Conservation (phyloP, 2,797 vertebrate genomes). For the Neopelma chrysocephalum region DNA sequence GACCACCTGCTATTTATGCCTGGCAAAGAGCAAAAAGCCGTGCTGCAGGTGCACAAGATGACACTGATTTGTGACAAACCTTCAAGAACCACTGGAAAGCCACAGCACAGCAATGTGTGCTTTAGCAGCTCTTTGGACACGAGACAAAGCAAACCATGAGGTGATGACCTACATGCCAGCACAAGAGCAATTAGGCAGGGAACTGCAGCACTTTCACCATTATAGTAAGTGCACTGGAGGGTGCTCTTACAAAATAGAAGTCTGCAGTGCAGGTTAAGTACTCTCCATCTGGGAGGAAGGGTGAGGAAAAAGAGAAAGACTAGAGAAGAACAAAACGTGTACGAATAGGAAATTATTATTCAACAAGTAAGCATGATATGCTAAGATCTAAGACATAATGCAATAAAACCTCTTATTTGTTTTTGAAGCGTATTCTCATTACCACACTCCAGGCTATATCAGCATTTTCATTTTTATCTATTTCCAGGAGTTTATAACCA, state of each 20-base stretch:
- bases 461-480: conserved; percentile 68
- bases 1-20: conserved; percentile 31
- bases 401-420: conserved; percentile 52
- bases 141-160: conserved; percentile 39
- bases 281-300: not conserved
- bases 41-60: not conserved
- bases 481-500: conserved; percentile 54
- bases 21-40: conserved; percentile 6
- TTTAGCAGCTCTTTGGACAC: conserved; percentile 22
- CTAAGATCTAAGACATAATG: not conserved
- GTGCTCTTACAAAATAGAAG: not conserved
- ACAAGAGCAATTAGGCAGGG: conserved; percentile 34
- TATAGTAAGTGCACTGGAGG: not conserved
- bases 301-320: not conserved
- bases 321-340: not conserved
- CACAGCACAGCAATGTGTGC: not conserved
- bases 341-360: not conserved
- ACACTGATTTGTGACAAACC: not conserved
- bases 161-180: conserved; percentile 34
- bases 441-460: conserved; percentile 44
- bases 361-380: not conserved
- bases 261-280: not conserved
- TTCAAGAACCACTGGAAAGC: conserved; percentile 26
- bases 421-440: conserved; percentile 36
- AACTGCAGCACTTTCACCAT: not conserved